These are phyloP conservation scores for Scaptodrosophila latifasciaeformis DNA, from an alignment of 2,888 invertebrate species.

Conservation along the genomic window DNA sequence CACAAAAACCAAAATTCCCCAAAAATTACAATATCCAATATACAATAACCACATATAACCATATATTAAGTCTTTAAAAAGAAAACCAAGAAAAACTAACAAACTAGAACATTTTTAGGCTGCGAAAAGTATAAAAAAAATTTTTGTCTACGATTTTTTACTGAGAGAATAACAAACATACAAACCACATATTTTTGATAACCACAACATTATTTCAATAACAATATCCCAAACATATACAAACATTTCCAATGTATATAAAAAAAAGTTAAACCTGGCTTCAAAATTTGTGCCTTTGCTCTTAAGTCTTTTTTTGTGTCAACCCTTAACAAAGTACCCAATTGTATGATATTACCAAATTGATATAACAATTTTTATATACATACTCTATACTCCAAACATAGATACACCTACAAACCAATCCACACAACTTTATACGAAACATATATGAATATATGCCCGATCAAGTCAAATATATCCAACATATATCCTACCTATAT, in stretches of 20 bases:
- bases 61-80: no score
- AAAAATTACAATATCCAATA: neutral
- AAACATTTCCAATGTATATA: neutral
- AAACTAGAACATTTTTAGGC: constrained; percentile 10
- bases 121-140: constrained; percentile 19
- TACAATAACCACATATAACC: no score
- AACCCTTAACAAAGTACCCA: neutral
- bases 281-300: neutral
- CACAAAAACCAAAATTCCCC: constrained; percentile 29
- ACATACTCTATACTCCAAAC: neutral
- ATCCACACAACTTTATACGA: constrained; percentile 29
- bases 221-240: constrained; percentile 34
- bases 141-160: constrained; percentile 51
- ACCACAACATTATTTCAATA: constrained; percentile 46
- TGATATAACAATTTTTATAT: neutral
- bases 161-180: constrained; percentile 39
- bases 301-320: no score
- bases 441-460: constrained; percentile 15
- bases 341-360: neutral
- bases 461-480: constrained; percentile 19
- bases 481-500: constrained; percentile 19
- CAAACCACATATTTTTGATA: constrained; percentile 21
- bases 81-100: constrained; percentile 13
- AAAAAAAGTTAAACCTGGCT: neutral
- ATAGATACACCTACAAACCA: constrained; percentile 1